A percentile compares a stretch with the other conserved stretches of the same genome.
phyloP scores from a whole-genome alignment of 2,113 vertebrate genomes.

The Gobius niger region DNA sequence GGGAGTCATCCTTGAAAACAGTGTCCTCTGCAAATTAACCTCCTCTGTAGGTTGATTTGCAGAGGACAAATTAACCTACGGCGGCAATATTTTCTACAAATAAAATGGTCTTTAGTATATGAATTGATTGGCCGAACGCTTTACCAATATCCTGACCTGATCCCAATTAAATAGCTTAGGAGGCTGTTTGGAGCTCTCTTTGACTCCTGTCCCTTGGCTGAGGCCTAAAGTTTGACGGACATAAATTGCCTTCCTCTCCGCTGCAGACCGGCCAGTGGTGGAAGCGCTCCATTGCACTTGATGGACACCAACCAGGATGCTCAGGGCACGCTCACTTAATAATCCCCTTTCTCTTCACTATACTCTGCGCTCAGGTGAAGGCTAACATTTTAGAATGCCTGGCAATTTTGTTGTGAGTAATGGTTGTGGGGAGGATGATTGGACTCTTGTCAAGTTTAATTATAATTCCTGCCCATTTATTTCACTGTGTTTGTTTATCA shows the following conservation, averaged over 20 bases:
- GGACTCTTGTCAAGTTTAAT: slow-evolving; percentile 22
- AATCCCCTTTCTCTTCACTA: slow-evolving; percentile 47
- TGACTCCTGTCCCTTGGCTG: slow-evolving; percentile 63
- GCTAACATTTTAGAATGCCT: slow-evolving; percentile 23
- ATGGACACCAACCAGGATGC: slow-evolving; percentile 74
- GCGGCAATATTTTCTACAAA: no score
- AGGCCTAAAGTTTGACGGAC: slow-evolving; percentile 71
- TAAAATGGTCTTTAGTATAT: no score
- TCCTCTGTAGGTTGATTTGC: no score
- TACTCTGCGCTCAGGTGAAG: slow-evolving; percentile 27
- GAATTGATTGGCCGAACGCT: no score
- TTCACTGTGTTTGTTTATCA: slow-evolving; percentile 23
- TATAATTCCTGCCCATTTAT: slow-evolving; percentile 20
- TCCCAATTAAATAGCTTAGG: slow-evolving; percentile 35
- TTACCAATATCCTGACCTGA: no score
- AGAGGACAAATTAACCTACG: no score
- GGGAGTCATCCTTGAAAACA: no score
- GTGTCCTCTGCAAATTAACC: no score
- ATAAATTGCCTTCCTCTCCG: slow-evolving; percentile 74
- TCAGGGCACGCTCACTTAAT: slow-evolving; percentile 65
- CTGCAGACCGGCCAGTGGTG: slow-evolving; percentile 66
- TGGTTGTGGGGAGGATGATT: slow-evolving; percentile 14
- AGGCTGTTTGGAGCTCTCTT: slow-evolving; percentile 41
- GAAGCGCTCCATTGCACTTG: slow-evolving; percentile 76
- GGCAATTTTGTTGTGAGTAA: slow-evolving; percentile 24